Conservation (phyloP, 92 coral and sea anemone species). For the Scolanthus callimorphus region DNA sequence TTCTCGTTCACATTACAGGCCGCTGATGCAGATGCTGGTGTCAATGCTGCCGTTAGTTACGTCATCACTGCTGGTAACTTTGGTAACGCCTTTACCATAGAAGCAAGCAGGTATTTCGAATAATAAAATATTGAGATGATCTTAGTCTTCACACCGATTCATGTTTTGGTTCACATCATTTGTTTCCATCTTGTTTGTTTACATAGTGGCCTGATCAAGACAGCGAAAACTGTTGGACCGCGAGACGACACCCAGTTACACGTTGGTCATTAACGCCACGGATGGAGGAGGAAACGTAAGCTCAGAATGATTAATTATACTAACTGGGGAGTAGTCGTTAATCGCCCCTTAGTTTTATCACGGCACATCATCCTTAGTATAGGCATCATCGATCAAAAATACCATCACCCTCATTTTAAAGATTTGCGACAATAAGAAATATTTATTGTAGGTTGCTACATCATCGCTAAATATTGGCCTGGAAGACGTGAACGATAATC, state of each 20-base stretch:
- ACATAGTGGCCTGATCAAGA: conserved; percentile 66
- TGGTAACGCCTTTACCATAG: conserved; percentile 51
- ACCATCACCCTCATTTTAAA: too few relatives aligned
- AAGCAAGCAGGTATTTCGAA: conserved; percentile 78
- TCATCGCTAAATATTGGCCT: conserved; percentile 52
- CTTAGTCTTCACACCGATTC: too few relatives aligned
- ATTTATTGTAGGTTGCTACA: conserved; percentile 40
- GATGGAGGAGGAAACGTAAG: conserved; percentile 90
- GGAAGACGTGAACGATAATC: conserved; percentile 75
- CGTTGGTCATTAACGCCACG: conserved; percentile 74
- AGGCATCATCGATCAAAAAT: too few relatives aligned
- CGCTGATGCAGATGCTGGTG: conserved; percentile 72
- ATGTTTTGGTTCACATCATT: too few relatives aligned
- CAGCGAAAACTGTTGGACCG: conserved; percentile 70
- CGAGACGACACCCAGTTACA: conserved; percentile 55
- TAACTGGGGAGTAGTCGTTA: too few relatives aligned
- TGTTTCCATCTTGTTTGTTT: not conserved
- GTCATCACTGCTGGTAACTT: conserved; percentile 67
- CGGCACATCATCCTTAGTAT: too few relatives aligned
- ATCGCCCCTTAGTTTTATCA: too few relatives aligned
- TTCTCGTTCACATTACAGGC: conserved; percentile 40
- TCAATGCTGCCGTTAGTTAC: conserved; percentile 82
- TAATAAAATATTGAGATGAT: too few relatives aligned
- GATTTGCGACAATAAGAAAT: too few relatives aligned
- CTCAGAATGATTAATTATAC: too few relatives aligned